Base-by-base conservation (phyloP, 2,797 vertebrate genomes). In the Anolis apletophallus region DNA sequence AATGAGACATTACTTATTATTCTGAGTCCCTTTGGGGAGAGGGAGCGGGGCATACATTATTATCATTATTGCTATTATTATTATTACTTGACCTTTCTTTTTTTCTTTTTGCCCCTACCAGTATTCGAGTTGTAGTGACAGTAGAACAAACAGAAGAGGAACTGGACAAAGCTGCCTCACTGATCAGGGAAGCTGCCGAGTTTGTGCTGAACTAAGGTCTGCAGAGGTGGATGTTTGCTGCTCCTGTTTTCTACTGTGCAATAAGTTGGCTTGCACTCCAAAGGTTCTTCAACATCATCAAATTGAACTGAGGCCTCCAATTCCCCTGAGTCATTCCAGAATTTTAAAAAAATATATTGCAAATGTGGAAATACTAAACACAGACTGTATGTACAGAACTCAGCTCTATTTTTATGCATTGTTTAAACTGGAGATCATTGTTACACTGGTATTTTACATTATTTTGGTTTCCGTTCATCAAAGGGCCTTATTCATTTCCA, bases 51-150 rank as follows among this genome's bases (percentile, higher is more conserved):
- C n/a, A n/a, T n/a, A n/a, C n/a, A n/a, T n/a, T n/a, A n/a, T n/a
- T n/a, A n/a, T n/a, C n/a, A n/a, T n/a, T n/a, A n/a, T n/a, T n/a
- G n/a, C 40, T 40, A 40, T 5, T 40, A 40, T 5, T 40, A 40
- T 5, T 40, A 40, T 5, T 40, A 46, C 46, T 46, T 46, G 46
- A 46, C 5, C 7, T 46, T 46, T 46, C 5, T 46, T 46, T 46
- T 46, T 40, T 46, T 83, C 8, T 89, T 91, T 71, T 94, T 54
- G 46, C 91, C 57, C 93, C 85, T 94, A 90, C 61, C 95, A 99
- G 99, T 91, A 98, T 99, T 92, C 96, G 98, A 84, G 97, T 99
- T 84, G 97, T 99, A 89, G 89, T 99, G 88, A 98, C 98, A 2
- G 91, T 99, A 54, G 97, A 99, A 91, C 98, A 99, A 89, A 98